Evolutionary conservation across 35 echinoderm and acorn worm species (phyloP), one percentile per base, ranked within the genome.

Genomic region (Stichopus chloronotus): DNA sequence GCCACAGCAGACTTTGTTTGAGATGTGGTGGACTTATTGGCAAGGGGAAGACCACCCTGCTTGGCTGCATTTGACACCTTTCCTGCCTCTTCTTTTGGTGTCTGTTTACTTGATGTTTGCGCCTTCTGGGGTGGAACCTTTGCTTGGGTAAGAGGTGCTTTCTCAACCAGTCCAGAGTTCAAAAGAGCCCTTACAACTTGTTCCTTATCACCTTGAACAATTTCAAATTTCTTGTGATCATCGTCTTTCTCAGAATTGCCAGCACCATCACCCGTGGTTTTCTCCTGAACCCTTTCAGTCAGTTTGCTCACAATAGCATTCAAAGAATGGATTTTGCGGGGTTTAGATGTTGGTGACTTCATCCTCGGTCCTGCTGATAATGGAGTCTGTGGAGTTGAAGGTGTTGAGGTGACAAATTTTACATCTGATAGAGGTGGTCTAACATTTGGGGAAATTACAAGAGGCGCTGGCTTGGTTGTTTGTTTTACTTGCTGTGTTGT

Each of bases 241-340:
- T 79, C 76, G 5, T 57, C 74, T 8, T 91, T 56, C 57, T 79
- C 25, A 16, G 71, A 8, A 58, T 9, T 69, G 7, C 52, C 55
- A 24, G 68, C 7, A 13, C 53, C 25, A 25, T 76, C 19, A 76
- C 30, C 19, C 9, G 21, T 79, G 25, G 52, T 58, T 72, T 91
- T 91, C 56, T 65, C 90, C 25, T 91, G 90, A 10, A 91, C 90
- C 43, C 90, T 77, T 55, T 91, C 90, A 5, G 69, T 91, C 76
- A 91, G 53, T 58, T 91, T 91, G 72, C 76, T 91, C 13, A 91
- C 90, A 79, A 91, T 91, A 8, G 90, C 90, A 79, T 65, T 91
- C 52, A 91, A 58, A 19, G 71, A 78, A 19, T n/a, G 16, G 17
- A 24, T 79, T n/a, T 91, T 91, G 53, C 90, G 69, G 1, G 69